phyloP scores from a whole-genome alignment of 2,797 vertebrate genomes.

The Coregonus suidteri region DNA sequence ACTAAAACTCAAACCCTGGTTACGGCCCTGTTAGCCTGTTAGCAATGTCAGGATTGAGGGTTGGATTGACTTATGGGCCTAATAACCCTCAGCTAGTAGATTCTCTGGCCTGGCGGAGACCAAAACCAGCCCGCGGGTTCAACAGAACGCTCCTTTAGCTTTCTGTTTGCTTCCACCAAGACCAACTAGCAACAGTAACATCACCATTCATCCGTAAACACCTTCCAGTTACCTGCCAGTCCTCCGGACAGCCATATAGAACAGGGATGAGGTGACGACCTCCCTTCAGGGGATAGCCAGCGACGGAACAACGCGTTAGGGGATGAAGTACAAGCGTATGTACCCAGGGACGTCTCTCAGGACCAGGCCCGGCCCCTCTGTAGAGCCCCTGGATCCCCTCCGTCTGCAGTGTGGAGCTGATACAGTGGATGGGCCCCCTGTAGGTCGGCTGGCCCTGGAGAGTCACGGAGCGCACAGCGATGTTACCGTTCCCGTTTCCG shows the following conservation, averaged over 20 bases:
- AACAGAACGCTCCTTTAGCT: not conserved
- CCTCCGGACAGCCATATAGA: constrained; percentile 91
- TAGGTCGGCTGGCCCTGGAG: constrained; percentile 72
- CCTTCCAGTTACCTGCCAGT: constrained; percentile 81
- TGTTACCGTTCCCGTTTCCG: constrained; percentile 52
- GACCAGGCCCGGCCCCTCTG: constrained; percentile 85
- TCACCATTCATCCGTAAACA: not conserved
- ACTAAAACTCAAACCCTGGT: too few species aligned
- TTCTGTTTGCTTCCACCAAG: too few species aligned
- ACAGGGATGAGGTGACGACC: constrained; percentile 64
- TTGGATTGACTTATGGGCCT: not conserved
- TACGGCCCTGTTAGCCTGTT: too few species aligned
- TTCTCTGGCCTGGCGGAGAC: not conserved
- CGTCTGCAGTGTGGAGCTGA: constrained; percentile 81
- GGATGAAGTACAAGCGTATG: constrained; percentile 91
- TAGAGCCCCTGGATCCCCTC: constrained; percentile 90
- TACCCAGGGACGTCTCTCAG: constrained; percentile 93
- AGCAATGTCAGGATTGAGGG: not conserved
- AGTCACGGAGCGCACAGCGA: constrained; percentile 62
- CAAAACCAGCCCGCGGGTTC: not conserved
- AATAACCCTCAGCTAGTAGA: not conserved
- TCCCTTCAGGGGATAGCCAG: constrained; percentile 79
- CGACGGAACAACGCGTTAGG: constrained; percentile 85
- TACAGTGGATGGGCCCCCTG: constrained; percentile 89
- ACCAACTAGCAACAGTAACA: not conserved